These are phyloP conservation scores for Rhinogobius similis DNA, from an alignment of 2,113 vertebrate species.

Conservation along the genomic window DNA sequence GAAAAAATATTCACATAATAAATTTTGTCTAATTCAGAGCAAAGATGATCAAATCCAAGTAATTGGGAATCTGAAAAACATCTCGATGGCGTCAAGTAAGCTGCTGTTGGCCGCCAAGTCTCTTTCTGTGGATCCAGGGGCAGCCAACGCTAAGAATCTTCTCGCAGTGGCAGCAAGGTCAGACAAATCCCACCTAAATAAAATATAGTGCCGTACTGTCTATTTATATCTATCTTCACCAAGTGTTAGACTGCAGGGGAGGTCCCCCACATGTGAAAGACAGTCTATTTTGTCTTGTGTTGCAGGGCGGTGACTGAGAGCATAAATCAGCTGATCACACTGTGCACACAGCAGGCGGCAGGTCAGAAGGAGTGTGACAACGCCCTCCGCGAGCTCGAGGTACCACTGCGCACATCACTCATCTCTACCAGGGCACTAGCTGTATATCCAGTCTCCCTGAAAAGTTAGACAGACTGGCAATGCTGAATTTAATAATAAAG, in stretches of 20 bases:
- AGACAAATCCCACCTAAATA: constrained; percentile 18
- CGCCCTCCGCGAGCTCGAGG: constrained; percentile 95
- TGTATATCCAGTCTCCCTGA: background rate
- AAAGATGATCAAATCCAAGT: constrained; percentile 99
- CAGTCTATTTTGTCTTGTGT: constrained; percentile 44
- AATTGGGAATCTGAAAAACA: constrained; percentile 97
- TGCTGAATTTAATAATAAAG: too few species aligned
- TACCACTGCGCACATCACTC: constrained; percentile 59
- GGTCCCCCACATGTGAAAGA: constrained; percentile 41
- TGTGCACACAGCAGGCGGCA: constrained; percentile 98
- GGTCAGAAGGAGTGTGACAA: constrained; percentile 99
- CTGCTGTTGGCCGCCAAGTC: constrained; percentile 97
- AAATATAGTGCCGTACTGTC: background rate
- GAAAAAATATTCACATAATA: too few species aligned
- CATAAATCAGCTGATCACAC: constrained; percentile 96
- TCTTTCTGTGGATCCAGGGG: constrained; percentile 95
- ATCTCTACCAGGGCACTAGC: background rate
- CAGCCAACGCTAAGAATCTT: constrained; percentile 97
- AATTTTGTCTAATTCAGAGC: constrained; percentile 76
- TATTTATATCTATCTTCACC: background rate
- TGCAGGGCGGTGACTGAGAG: constrained; percentile 98
- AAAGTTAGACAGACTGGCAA: too few species aligned
- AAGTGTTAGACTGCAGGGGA: constrained; percentile 27
- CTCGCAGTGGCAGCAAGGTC: constrained; percentile 96
- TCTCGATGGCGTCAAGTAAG: constrained; percentile 99